Base-by-base conservation (phyloP, 2,888 invertebrate genomes). In the Osedax fenrisi region DNA sequence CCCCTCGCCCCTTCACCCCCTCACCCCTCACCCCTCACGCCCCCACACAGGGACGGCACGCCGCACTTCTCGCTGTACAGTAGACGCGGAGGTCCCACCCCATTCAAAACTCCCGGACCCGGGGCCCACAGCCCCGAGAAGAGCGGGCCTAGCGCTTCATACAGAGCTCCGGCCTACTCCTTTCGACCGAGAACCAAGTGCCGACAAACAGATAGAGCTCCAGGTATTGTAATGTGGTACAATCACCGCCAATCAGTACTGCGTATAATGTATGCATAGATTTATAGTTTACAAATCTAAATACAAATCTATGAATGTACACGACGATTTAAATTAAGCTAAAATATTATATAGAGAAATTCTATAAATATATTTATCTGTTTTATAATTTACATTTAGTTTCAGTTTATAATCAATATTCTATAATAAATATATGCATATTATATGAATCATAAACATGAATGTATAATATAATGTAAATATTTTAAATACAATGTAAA, bases 81-180 rank as follows among this genome's bases (percentile, higher is more conserved):
- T 25, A 76, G 84, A 26, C 79, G 78, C 27, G 79, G 77, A 72
- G 82, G 81, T 27, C 61, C 64, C 1, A 77, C 76, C n/a, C 56
- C 76, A 22, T 82, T 81, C 78, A 79, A 79, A 73, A 80, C 80
- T 2, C 84, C 84, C 2, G 84, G 84, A n/a, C 84, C 84, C 0
- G 84, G 84, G 2, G 79, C 82, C 22, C 84, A 84, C 80, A 79
- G 78, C 27, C 83, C 83, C 3, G 83, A 83, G 75, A 73, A 73
- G 13, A 75, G 79, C n/a, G 82, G 82, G 17, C 80, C 80, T 13
- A 75, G 80, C 1, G 78, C 81, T n/a, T 78, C 80, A 24, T 76
- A 73, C 76, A 78, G 77, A 64, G 78, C 80, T 5, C 83, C 85
- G 26, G 77, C 79, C 22, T 83, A 82, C 79, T 80, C 81, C 77